A percentile compares a stretch with the other conserved stretches of the same genome.
Evolutionary conservation across 2,888 invertebrate species (phyloP).

Genomic region (Smittia sp.): DNA sequence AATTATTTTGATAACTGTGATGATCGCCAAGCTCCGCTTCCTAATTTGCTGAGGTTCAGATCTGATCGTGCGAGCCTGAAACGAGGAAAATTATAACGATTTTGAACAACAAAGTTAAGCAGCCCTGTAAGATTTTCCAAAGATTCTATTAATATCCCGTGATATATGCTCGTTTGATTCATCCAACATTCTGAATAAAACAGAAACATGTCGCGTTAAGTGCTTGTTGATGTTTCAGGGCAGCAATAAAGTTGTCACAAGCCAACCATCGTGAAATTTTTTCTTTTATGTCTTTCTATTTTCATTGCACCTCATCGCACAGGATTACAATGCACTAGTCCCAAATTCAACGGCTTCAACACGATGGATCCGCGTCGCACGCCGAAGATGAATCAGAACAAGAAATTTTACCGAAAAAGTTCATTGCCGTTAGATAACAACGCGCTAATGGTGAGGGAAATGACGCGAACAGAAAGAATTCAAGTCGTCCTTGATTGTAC

Average conservation of each 20-base stretch:
- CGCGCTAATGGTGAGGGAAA: not conserved
- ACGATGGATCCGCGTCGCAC: conserved; percentile 59
- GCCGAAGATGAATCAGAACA: conserved; percentile 48
- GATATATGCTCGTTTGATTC: too few species aligned
- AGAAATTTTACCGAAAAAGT: conserved; percentile 56
- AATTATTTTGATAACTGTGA: not conserved
- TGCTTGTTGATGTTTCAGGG: not conserved
- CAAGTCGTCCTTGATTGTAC: conserved; percentile 53
- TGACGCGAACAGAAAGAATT: conserved; percentile 50
- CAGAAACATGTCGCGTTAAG: conserved; percentile 4
- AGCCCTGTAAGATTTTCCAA: too few species aligned
- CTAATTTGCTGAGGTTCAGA: too few species aligned
- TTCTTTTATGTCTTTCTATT: conserved; percentile 41
- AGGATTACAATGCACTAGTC: conserved; percentile 50
- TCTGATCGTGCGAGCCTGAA: too few species aligned
- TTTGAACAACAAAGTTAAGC: too few species aligned
- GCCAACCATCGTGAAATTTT: not conserved
- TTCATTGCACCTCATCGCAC: conserved; percentile 41
- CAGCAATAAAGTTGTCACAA: conserved; percentile 4
- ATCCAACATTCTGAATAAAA: not conserved
- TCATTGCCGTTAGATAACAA: conserved; percentile 52
- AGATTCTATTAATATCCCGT: too few species aligned
- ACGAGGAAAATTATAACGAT: too few species aligned
- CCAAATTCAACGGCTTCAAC: conserved; percentile 58
- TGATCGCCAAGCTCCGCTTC: too few species aligned